phyloP scores from a whole-genome alignment of 2,113 vertebrate genomes.

The Cyprinodon brontotheroides region DNA sequence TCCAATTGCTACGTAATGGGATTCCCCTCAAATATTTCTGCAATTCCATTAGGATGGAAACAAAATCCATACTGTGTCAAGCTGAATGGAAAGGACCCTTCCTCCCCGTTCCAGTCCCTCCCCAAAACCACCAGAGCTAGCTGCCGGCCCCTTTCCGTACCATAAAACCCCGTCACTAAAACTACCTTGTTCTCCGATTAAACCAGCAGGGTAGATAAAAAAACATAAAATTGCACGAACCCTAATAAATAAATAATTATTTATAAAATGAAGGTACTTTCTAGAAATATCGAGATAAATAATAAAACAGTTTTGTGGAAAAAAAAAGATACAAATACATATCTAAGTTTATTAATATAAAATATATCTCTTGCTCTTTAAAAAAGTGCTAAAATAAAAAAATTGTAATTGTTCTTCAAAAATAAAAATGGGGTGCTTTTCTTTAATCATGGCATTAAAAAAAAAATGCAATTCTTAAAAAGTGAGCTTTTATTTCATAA shows the following conservation, averaged over 20 bases:
- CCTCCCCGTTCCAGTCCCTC: neutral
- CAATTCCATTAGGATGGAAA: slow-evolving; percentile 74
- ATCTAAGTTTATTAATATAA: too few relatives aligned
- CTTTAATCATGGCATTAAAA: too few relatives aligned
- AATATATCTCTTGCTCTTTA: too few relatives aligned
- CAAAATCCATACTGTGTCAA: slow-evolving; percentile 76
- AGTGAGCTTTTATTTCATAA: too few relatives aligned
- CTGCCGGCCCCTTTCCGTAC: slow-evolving; percentile 23
- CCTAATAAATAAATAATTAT: neutral
- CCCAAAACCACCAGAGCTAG: slow-evolving; percentile 20
- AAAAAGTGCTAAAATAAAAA: too few relatives aligned
- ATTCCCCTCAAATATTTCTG: slow-evolving; percentile 76
- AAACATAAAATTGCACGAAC: neutral
- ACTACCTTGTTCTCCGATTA: slow-evolving; percentile 2
- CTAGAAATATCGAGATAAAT: too few relatives aligned
- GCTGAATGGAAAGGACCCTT: slow-evolving; percentile 48
- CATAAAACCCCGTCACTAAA: slow-evolving; percentile 27
- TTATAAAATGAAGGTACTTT: too few relatives aligned
- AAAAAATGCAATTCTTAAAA: too few relatives aligned
- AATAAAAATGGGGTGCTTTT: too few relatives aligned
- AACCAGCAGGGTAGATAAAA: neutral
- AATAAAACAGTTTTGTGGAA: too few relatives aligned
- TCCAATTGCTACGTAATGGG: slow-evolving; percentile 77
- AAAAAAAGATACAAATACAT: too few relatives aligned
- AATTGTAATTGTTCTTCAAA: too few relatives aligned